Conservation (phyloP, 64 coral and sea anemone species). For the Montipora cactus region DNA sequence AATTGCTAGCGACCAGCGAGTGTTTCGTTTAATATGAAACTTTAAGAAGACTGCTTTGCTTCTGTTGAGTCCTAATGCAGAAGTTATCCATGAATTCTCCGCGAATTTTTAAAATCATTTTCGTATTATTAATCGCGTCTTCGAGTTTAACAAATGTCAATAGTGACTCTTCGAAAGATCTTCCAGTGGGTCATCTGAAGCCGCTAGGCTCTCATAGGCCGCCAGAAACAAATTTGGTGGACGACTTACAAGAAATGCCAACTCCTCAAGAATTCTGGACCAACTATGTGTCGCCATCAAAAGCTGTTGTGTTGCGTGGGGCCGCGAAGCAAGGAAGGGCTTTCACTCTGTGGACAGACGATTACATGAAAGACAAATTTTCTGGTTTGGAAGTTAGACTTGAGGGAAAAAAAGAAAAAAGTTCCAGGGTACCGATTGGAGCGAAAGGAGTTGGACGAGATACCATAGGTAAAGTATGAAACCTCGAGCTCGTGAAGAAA, state of each 20-base stretch:
- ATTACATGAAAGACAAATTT: slow-evolving; percentile 75
- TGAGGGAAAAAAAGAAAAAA: slow-evolving; percentile 89
- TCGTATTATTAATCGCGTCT: not conserved
- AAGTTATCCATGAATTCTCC: not conserved
- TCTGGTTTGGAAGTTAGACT: slow-evolving; percentile 86
- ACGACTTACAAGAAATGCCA: slow-evolving; percentile 75
- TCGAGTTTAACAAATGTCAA: not conserved
- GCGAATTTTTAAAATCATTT: not conserved
- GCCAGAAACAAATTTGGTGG: slow-evolving; percentile 75
- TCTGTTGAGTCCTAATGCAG: too few species aligned
- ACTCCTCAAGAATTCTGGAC: slow-evolving; percentile 83
- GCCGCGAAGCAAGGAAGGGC: slow-evolving; percentile 77
- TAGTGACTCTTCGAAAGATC: slow-evolving; percentile 22
- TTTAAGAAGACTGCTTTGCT: not conserved
- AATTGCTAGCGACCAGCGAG: not conserved
- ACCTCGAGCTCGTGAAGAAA: too few species aligned
- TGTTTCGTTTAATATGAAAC: not conserved
- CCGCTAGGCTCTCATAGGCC: slow-evolving; percentile 82
- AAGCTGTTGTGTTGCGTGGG: slow-evolving; percentile 72
- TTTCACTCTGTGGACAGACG: slow-evolving; percentile 84
- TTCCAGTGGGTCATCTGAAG: slow-evolving; percentile 84
- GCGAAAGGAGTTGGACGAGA: slow-evolving; percentile 84
- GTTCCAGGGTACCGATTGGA: slow-evolving; percentile 74
- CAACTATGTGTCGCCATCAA: slow-evolving; percentile 86
- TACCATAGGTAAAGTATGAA: slow-evolving; percentile 67